A percentile compares a stretch with the other conserved stretches of the same genome.
Conservation (phyloP, 2,797 vertebrate species). For the Poliocrania exsul region DNA sequence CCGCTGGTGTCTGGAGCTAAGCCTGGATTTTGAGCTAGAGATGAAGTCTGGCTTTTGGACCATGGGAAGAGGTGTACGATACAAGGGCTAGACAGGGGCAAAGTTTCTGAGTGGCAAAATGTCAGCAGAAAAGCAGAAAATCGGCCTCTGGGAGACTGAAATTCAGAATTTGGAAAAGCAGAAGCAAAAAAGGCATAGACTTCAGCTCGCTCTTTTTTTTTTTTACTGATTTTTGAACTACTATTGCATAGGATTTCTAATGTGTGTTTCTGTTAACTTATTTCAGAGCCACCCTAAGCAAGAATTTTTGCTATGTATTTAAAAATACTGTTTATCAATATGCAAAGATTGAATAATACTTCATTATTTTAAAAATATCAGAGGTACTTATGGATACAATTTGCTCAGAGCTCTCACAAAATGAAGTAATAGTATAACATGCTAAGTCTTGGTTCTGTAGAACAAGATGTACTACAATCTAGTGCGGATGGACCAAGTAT, state of each 20-base stretch:
- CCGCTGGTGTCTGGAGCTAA: background rate
- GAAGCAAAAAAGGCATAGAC: background rate
- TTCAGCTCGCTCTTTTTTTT: background rate
- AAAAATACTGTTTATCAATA: background rate
- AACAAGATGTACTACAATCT: background rate
- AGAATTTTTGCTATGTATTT: background rate
- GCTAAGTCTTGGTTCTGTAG: background rate
- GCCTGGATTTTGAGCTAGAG: background rate
- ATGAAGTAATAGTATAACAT: background rate
- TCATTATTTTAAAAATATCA: background rate
- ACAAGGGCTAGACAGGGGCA: background rate
- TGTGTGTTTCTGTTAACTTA: background rate
- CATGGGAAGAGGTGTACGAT: background rate
- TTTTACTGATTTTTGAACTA: background rate
- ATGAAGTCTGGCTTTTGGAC: background rate
- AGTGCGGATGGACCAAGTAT: background rate
- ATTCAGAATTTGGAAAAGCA: background rate
- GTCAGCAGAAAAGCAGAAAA: background rate
- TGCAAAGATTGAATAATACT: background rate
- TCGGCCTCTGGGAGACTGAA: background rate
- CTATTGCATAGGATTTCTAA: background rate
- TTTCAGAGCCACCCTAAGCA: background rate
- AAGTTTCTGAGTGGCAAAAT: background rate
- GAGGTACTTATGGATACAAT: background rate
- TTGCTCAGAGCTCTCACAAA: background rate